A percentile compares a stretch with the other conserved stretches of the same genome.
phyloP scores from a whole-genome alignment of 2,797 vertebrate species.

The Acrossocheilus wenchowensis region DNA sequence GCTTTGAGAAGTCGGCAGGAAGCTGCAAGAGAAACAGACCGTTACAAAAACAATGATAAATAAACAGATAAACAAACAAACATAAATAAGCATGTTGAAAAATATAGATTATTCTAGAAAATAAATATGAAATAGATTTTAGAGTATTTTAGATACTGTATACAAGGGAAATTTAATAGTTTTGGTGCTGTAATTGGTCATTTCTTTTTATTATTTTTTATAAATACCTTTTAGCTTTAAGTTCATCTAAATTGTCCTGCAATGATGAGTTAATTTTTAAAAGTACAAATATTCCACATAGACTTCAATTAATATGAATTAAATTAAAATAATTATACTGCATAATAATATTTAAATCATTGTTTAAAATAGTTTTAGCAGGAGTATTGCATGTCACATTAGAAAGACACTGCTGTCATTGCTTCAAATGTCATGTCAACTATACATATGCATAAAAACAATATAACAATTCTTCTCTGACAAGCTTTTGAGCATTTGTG shows the following conservation, averaged over 20 bases:
- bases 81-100: too few relatives aligned
- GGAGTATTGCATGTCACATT: neutral
- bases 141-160: neutral
- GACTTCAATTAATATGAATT: neutral
- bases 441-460: neutral
- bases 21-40: conserved; percentile 80
- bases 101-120: neutral
- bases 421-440: neutral
- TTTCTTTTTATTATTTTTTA: neutral
- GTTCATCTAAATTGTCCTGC: too few relatives aligned
- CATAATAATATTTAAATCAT: neutral
- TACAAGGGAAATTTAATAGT: neutral
- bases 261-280: too few relatives aligned
- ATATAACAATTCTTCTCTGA: neutral
- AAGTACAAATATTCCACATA: neutral
- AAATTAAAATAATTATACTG: neutral
- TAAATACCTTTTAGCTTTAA: neutral
- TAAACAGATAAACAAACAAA: neutral
- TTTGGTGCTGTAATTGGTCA: neutral
- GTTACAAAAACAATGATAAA: conserved; percentile 46
- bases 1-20: conserved; percentile 98
- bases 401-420: neutral
- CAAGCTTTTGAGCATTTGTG: conserved; percentile 27
- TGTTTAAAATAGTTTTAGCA: neutral
- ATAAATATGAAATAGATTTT: neutral